Evolutionary conservation across 1,140 invertebrate species (phyloP), one percentile per base, ranked within the genome.

Genomic region (Hesperophylax magnus): DNA sequence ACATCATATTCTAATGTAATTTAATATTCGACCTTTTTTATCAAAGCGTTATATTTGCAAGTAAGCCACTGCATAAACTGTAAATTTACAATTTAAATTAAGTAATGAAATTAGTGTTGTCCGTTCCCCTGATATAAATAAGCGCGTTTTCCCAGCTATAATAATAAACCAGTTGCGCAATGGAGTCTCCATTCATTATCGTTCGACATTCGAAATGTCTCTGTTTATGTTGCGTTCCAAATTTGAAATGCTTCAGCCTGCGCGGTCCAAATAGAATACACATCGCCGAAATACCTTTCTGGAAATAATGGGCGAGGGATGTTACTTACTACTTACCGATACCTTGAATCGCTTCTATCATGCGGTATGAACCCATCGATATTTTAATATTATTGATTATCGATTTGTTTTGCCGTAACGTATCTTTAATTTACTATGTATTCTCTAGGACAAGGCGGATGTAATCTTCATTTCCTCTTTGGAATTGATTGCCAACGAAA

Each of bases 151-250:
- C 34, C 34, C 34, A 39, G 65, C 27, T 69, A 15, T 27, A 7
- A 52, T 56, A 54, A 74, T 74, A 53, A 56, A 39, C 17, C 39
- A 20, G 53, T 77, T 56, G 67, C 39, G 52, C 78, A 56, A 20
- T 17, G 47, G 31, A 67, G 34, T 34, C 58, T 39, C 79, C 71
- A 80, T 80, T 80, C 79, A 80, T 80, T 22, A 71, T n/a, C 53
- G 69, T 80, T 80, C 78, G 78, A 63, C 78, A 80, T 80, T 80
- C 67, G 75, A 60, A 77, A 60, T 74, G 71, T 65, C 78, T 39
- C 65, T 54, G 34, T 39, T 39, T 39, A 39, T 39, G 34, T 39
- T 39, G 52, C 7, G 22, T 31, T 65, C 17, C 61, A 31, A 65
- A 65, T 65, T 65, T 65, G 27, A 65, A 65, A 65, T 65, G 61